Percentiles rank a stretch among this genome's conserved stretches.
Conservation (phyloP, 2,113 vertebrate species). For the Channa maculata region DNA sequence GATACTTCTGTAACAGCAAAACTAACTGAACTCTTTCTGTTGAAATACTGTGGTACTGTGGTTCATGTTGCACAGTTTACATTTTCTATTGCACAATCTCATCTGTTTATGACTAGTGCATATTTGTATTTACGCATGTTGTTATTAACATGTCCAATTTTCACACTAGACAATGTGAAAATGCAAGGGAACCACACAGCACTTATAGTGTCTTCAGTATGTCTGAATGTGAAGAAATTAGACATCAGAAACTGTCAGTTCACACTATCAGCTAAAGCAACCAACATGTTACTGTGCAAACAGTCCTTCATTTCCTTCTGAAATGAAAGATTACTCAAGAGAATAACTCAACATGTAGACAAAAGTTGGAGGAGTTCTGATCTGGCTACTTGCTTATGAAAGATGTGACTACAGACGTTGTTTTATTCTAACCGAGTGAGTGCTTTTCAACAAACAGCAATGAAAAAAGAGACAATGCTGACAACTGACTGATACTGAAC, state of each 20-base stretch:
- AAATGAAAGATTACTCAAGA: not conserved
- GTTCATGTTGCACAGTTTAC: slow-evolving; percentile 11
- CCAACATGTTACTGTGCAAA: not conserved
- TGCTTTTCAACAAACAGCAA: not conserved
- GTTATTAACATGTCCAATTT: not conserved
- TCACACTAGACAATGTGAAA: not conserved
- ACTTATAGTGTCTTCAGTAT: not conserved
- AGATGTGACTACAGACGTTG: not conserved
- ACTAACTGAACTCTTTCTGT: not conserved
- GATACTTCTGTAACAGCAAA: slow-evolving; percentile 2
- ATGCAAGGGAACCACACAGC: not conserved
- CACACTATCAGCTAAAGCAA: not conserved
- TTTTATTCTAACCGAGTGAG: not conserved
- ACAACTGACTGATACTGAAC: slow-evolving; percentile 6
- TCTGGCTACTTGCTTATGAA: not conserved
- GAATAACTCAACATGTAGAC: not conserved
- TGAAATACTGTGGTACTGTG: slow-evolving; percentile 3
- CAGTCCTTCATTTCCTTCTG: not conserved
- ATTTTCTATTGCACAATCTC: slow-evolving; percentile 5
- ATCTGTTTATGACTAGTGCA: not conserved
- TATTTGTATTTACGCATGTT: not conserved
- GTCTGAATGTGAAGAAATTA: no score
- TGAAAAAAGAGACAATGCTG: not conserved
- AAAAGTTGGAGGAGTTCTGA: not conserved
- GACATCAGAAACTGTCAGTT: no score